These are phyloP conservation scores for Chrysocyon brachyurus DNA, from an alignment of 2,797 vertebrate genomes.

Conservation along the genomic window DNA sequence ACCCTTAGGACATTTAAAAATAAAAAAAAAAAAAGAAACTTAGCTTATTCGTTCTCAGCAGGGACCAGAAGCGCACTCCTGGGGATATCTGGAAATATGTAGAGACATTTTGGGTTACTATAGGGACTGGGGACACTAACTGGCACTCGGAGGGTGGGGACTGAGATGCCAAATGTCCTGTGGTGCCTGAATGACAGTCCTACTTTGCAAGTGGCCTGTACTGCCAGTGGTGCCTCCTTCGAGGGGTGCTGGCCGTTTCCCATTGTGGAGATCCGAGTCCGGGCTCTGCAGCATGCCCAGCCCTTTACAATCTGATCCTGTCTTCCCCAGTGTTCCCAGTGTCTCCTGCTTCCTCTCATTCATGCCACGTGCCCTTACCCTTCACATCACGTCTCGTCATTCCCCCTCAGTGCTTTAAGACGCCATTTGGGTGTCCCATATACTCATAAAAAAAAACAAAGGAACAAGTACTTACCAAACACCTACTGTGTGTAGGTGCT, in stretches of 20 bases:
- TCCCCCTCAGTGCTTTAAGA: neutral
- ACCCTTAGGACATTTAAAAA: neutral
- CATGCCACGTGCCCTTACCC: neutral
- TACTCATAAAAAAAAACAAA: neutral
- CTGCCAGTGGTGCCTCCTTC: neutral
- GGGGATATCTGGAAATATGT: neutral
- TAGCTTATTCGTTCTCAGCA: neutral
- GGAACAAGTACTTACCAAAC: neutral
- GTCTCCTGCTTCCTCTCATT: neutral
- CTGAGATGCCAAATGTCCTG: neutral
- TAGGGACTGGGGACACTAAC: neutral
- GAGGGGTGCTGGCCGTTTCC: neutral
- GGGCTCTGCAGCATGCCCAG: neutral
- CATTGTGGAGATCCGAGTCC: neutral
- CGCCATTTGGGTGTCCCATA: neutral
- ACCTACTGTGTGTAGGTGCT: neutral
- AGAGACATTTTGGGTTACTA: neutral
- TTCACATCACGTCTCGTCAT: neutral
- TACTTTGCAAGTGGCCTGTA: neutral
- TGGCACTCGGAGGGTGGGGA: neutral
- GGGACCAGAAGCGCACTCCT: neutral
- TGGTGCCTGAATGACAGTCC: neutral
- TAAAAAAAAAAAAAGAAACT: neutral
- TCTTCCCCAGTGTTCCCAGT: neutral
- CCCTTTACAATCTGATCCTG: neutral